Base-by-base conservation (phyloP, 2,888 invertebrate genomes). In the Phortica magna region DNA sequence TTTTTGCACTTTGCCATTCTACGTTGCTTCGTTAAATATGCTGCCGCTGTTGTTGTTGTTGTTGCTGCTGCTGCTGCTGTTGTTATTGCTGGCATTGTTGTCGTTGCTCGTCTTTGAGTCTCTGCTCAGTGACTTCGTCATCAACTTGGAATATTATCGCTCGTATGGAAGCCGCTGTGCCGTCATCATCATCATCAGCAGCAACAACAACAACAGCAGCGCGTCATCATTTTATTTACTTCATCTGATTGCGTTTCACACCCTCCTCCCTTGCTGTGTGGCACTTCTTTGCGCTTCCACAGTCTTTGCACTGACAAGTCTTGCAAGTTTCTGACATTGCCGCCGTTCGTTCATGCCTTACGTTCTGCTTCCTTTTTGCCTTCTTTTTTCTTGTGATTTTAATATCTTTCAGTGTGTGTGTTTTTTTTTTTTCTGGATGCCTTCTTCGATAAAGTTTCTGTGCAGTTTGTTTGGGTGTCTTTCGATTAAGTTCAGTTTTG, bases 1-100 rank as follows among this genome's bases (percentile, higher is more conserved):
- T 73, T 73, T 68, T 68, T 65, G 14, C 48, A 72, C 74, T 88
- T 80, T 82, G 88, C 81, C 88, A 88, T 88, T 86, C 88, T 86
- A 86, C 80, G 86, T 80, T 86, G 82, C 79, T 85, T 88, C 86
- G 87, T 84, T 31, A 39, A 14, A n/a, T 65, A 6, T 65, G 41
- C 7, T 6, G 9, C n/a, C 14, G 14, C n/a, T 41, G 7, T 41
- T 41, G 65, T 22, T 22, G n/a, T 31, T 48, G 5, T 17, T 12
- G 41, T 39, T 19, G 9, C 10, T 73, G 14, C 14, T 71, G 14
- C 3, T n/a, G n/a, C n/a, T 65, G 65, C 14, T 2, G 4, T 22
- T n/a, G 10, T 22, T 39, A 2, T 41, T 41, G 65, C 53, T 22
- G 14, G 12, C 22, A 3, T n/a, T 12, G 65, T 22, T 22, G n/a